phyloP scores from a whole-genome alignment of 2,888 invertebrate genomes.

The Coremacera marginata region DNA sequence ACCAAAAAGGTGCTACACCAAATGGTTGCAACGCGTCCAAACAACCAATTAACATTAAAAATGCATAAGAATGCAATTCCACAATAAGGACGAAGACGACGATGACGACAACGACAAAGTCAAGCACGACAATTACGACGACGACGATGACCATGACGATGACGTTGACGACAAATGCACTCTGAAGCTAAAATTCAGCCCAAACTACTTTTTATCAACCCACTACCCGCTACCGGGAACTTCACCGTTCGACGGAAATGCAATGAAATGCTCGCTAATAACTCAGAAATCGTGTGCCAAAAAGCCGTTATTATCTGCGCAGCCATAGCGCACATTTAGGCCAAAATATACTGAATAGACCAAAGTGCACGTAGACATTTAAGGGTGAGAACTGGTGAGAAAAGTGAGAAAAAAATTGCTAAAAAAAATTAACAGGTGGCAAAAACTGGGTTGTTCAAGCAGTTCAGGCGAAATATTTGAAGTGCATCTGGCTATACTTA shows the following conservation, averaged over 20 bases:
- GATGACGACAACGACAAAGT: not conserved
- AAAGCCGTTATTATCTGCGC: slow-evolving; percentile 55
- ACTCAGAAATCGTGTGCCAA: slow-evolving; percentile 52
- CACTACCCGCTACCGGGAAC: slow-evolving; percentile 9
- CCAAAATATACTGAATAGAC: not conserved
- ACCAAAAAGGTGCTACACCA: slow-evolving; percentile 11
- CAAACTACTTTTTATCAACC: too few relatives aligned
- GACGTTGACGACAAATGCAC: slow-evolving; percentile 23
- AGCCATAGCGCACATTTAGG: slow-evolving; percentile 18
- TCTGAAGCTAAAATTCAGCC: not conserved
- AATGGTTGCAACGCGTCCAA: slow-evolving; percentile 9
- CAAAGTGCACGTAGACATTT: not conserved
- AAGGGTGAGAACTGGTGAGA: not conserved
- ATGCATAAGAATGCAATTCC: slow-evolving; percentile 28
- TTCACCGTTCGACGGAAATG: not conserved
- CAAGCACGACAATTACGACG: not conserved
- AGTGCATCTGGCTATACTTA: slow-evolving; percentile 3
- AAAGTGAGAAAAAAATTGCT: not conserved
- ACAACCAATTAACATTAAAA: slow-evolving; percentile 31
- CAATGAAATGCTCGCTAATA: slow-evolving; percentile 46
- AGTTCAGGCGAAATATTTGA: not conserved
- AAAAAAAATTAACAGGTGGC: not conserved
- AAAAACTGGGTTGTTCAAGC: not conserved
- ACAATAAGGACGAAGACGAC: not conserved
- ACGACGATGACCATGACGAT: not conserved